phyloP scores from a whole-genome alignment of 2,113 vertebrate species.

The Indicator maculatus region DNA sequence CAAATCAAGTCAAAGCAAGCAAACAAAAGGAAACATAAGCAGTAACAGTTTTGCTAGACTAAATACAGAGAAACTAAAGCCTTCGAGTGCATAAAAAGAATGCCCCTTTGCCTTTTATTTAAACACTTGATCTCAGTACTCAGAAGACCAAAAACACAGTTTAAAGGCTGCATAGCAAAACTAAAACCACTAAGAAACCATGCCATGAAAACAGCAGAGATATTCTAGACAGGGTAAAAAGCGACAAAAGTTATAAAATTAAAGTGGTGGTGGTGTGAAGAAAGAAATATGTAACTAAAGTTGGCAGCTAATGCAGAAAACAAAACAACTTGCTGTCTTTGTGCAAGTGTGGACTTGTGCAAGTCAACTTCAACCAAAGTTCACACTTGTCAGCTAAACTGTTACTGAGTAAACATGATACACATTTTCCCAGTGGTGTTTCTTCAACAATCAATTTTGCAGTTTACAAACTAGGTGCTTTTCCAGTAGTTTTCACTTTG shows the following conservation, averaged over 20 bases:
- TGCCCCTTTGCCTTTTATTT: not conserved
- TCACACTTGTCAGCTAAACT: not conserved
- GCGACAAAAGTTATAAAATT: not conserved
- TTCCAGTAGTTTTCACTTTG: not conserved
- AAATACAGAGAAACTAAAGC: not conserved
- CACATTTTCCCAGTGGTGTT: fast-evolving
- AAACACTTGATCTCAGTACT: not conserved
- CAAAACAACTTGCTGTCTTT: not conserved
- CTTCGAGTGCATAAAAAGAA: not conserved
- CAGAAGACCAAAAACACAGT: not conserved
- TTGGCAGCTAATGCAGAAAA: not conserved
- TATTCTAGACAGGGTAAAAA: not conserved
- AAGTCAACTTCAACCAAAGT: not conserved
- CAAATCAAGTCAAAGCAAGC: not conserved
- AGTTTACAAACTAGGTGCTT: not conserved
- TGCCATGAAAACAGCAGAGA: not conserved
- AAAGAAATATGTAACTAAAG: not conserved
- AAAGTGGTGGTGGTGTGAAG: not conserved
- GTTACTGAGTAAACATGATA: not conserved
- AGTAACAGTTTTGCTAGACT: not conserved
- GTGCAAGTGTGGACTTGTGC: not conserved
- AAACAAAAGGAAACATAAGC: not conserved
- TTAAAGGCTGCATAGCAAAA: not conserved
- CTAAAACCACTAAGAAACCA: not conserved
- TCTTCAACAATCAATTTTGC: not conserved